phyloP scores from a whole-genome alignment of 1,140 invertebrate genomes.

The Leguminivora glycinivorella region DNA sequence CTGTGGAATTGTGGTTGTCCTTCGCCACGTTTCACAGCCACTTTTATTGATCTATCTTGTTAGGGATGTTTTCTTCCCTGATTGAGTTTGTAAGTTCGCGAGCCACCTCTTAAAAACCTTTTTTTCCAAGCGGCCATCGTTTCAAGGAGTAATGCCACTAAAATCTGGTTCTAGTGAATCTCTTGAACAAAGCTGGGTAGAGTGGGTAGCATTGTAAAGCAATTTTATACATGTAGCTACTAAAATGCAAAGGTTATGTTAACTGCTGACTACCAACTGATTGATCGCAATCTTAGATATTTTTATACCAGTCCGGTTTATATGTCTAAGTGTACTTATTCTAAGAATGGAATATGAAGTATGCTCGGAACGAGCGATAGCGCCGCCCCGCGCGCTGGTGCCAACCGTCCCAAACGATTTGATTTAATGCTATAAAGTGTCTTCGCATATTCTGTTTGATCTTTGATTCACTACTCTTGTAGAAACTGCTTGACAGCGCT shows the following conservation, averaged over 20 bases:
- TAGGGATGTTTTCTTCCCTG: no score
- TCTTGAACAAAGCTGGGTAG: no score
- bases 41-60: no score
- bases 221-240: no score
- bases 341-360: slow-evolving; percentile 3
- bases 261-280: not conserved
- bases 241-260: not conserved
- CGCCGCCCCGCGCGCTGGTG: not conserved
- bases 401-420: not conserved
- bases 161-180: no score
- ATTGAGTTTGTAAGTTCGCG: no score
- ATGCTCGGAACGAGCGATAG: not conserved
- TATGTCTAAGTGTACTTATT: slow-evolving; percentile 2
- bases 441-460: slow-evolving; percentile 3
- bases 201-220: no score
- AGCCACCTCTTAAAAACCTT: no score
- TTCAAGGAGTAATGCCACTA: no score
- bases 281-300: not conserved
- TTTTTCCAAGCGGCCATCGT: no score
- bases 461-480: slow-evolving; percentile 2
- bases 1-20: no score
- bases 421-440: not conserved
- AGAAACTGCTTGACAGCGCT: not conserved
- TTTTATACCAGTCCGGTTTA: not conserved
- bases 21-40: no score